A percentile compares a stretch with the other conserved stretches of the same genome.
Conservation (phyloP, 2,888 invertebrate species). For the Sesamia inferens region DNA sequence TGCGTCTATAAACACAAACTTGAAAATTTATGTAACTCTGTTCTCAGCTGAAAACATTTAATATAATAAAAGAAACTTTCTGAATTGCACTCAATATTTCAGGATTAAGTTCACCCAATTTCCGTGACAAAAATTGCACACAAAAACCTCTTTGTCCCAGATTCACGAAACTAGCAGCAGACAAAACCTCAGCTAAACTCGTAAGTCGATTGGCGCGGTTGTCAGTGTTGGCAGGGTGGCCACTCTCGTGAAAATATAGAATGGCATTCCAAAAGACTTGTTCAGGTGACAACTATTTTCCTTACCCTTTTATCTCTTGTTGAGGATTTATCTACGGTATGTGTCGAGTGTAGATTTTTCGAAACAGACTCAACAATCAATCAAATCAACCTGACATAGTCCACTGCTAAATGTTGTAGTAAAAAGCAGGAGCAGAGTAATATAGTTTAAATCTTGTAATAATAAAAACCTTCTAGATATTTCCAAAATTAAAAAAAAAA, state of each 20-base stretch:
- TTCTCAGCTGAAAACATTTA: constrained; percentile 30
- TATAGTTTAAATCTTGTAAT: too few relatives aligned
- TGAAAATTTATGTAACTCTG: constrained; percentile 12
- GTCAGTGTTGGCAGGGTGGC: constrained; percentile 30
- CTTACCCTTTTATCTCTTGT: constrained; percentile 13
- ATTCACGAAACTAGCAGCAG: constrained; percentile 54
- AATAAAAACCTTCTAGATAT: not conserved
- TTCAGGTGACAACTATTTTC: constrained; percentile 41
- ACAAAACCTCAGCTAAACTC: constrained; percentile 50
- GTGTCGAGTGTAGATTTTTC: not conserved
- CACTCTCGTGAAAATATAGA: constrained; percentile 47
- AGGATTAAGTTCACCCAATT: constrained; percentile 54
- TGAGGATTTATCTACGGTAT: not conserved
- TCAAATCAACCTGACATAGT: too few relatives aligned
- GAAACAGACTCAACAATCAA: too few relatives aligned
- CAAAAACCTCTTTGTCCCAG: constrained; percentile 49
- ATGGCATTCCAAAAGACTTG: constrained; percentile 25
- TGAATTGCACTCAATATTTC: constrained; percentile 55
- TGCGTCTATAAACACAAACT: constrained; percentile 6
- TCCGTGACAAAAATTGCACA: constrained; percentile 53
- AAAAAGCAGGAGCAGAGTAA: too few relatives aligned
- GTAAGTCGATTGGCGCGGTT: constrained; percentile 57
- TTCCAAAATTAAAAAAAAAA: too few relatives aligned
- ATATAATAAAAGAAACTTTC: constrained; percentile 46
- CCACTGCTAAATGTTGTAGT: too few relatives aligned